These are phyloP conservation scores for Rutilus rutilus DNA, from an alignment of 2,113 vertebrate species.

Conservation along the genomic window DNA sequence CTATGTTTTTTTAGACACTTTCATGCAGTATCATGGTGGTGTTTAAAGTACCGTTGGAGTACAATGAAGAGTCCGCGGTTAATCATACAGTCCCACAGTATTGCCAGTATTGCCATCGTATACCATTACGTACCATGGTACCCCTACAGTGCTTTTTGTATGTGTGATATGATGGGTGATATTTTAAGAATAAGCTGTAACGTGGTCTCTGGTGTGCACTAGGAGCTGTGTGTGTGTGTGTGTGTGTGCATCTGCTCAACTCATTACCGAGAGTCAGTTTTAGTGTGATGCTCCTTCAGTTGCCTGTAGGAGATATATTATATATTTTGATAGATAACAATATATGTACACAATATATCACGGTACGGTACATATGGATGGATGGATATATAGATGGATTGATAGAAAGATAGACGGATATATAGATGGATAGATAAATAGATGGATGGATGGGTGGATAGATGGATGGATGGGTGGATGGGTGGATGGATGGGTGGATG, in stretches of 20 bases:
- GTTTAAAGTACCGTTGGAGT: neutral
- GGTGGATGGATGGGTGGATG: too few species aligned
- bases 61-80: neutral
- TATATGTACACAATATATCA: too few species aligned
- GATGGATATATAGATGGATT: too few species aligned
- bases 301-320: neutral
- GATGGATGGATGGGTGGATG: rapidly evolving
- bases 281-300: neutral
- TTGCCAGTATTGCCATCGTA: neutral
- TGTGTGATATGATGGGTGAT: constrained; percentile 9
- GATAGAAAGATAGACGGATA: too few species aligned
- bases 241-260: constrained; percentile 11
- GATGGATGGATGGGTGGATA: too few species aligned
- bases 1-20: neutral
- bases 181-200: constrained; percentile 12
- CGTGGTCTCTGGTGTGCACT: neutral
- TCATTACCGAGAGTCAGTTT: constrained; percentile 22
- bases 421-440: rapidly evolving
- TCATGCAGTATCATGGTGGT: neutral
- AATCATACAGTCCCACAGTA: neutral
- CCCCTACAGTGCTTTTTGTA: neutral
- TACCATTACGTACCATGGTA: too few species aligned
- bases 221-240: neutral
- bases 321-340: neutral
- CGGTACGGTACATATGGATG: too few species aligned